These are phyloP conservation scores for Steinernema scapterisci DNA, from an alignment of 2,888 invertebrate species.

Conservation along the genomic window DNA sequence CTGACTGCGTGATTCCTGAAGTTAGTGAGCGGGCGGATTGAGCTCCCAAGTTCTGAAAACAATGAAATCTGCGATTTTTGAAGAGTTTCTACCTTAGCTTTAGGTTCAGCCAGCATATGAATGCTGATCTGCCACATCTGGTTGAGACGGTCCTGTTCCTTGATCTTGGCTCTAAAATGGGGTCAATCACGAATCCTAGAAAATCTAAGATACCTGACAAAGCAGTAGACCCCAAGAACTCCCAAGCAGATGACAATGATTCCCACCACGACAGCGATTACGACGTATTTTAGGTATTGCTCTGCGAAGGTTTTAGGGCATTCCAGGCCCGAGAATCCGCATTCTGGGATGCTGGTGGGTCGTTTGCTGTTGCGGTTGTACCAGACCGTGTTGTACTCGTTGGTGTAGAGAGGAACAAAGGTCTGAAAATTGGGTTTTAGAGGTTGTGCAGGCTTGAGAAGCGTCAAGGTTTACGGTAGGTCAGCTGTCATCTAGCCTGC, in stretches of 20 bases:
- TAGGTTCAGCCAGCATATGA: constrained; percentile 35
- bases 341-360: constrained; percentile 44
- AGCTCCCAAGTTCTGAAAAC: not conserved
- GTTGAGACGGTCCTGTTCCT: constrained; percentile 44
- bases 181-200: too few relatives aligned
- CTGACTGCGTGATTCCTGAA: not conserved
- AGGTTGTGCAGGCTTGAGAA: too few relatives aligned
- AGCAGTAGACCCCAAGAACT: not conserved
- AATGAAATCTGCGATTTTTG: not conserved
- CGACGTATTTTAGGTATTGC: constrained; percentile 33
- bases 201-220: not conserved
- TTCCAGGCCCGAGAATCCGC: constrained; percentile 46
- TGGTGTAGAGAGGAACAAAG: constrained; percentile 9
- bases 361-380: constrained; percentile 38
- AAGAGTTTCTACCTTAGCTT: constrained; percentile 40
- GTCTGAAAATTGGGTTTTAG: constrained; percentile 15
- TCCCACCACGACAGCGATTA: constrained; percentile 40
- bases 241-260: constrained; percentile 21
- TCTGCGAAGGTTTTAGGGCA: constrained; percentile 39
- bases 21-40: not conserved
- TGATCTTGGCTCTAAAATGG: constrained; percentile 41
- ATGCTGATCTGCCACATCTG: constrained; percentile 48
- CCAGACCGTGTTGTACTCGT: constrained; percentile 31
- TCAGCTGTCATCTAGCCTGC: too few relatives aligned
- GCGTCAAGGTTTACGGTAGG: too few relatives aligned